These are phyloP conservation scores for Heliothis virescens DNA, from an alignment of 1,140 invertebrate species.

Conservation along the genomic window DNA sequence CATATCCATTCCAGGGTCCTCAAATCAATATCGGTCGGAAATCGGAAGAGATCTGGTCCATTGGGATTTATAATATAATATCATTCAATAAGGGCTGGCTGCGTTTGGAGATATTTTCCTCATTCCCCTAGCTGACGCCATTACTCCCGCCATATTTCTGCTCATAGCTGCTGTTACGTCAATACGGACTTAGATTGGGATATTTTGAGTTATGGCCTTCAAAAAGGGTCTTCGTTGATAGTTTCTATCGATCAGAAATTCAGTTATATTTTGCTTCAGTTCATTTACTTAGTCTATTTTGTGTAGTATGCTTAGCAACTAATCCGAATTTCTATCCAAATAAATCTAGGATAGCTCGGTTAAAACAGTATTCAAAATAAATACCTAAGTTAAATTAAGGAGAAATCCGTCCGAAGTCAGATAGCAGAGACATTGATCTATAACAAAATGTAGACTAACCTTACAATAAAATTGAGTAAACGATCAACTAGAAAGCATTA, in stretches of 20 bases:
- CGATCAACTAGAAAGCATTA: too few relatives aligned
- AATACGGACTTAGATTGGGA: background rate
- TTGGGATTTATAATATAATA: slow-evolving; percentile 50
- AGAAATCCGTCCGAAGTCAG: too few relatives aligned
- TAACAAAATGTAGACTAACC: too few relatives aligned
- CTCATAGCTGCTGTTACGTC: background rate
- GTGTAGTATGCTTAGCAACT: too few relatives aligned
- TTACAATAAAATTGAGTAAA: too few relatives aligned
- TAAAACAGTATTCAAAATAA: too few relatives aligned
- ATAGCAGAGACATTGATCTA: too few relatives aligned
- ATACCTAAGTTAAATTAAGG: too few relatives aligned
- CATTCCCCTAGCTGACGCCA: slow-evolving; percentile 4
- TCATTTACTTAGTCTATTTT: too few relatives aligned
- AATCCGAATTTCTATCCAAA: too few relatives aligned
- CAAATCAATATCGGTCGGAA: slow-evolving; percentile 44
- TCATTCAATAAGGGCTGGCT: slow-evolving; percentile 41
- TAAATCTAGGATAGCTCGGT: too few relatives aligned
- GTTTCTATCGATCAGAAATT: background rate
- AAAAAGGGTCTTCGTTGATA: background rate
- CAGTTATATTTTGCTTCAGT: too few relatives aligned
- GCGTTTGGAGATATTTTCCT: slow-evolving; percentile 30
- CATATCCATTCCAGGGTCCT: slow-evolving; percentile 26
- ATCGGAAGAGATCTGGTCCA: slow-evolving; percentile 26
- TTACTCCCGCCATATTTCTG: slow-evolving; percentile 23
- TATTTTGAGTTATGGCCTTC: background rate